Conservation (phyloP, 2,888 invertebrate species). For the Anoplius nigerrimus region DNA sequence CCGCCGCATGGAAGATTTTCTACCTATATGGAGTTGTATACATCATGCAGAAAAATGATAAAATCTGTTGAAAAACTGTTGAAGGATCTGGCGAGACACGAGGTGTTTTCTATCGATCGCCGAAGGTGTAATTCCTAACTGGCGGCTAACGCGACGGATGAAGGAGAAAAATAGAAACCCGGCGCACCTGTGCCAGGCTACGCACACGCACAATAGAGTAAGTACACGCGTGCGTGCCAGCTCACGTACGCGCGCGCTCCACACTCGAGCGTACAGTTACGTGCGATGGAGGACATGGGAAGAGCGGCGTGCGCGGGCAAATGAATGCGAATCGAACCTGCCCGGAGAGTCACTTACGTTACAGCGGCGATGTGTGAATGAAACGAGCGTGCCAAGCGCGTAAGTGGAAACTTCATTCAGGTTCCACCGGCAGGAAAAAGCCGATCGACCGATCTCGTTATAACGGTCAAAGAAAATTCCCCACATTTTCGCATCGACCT, state of each 20-base stretch:
- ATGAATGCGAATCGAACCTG: constrained; percentile 39
- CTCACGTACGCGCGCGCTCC: not conserved
- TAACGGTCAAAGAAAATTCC: too few species aligned
- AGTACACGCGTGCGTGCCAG: not conserved
- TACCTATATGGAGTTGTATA: too few species aligned
- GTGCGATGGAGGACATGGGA: constrained; percentile 19
- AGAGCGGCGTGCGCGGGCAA: constrained; percentile 17
- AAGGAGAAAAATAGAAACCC: not conserved
- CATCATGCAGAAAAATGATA: too few species aligned
- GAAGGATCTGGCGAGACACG: too few species aligned
- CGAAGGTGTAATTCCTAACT: not conserved
- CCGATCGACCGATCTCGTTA: not conserved
- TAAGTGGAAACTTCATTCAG: constrained; percentile 46
- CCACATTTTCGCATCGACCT: too few species aligned
- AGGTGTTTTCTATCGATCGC: not conserved
- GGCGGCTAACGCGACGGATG: too few species aligned
- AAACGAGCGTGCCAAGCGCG: constrained; percentile 28
- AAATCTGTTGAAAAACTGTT: too few species aligned
- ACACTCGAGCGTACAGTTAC: not conserved
- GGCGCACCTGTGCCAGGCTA: not conserved
- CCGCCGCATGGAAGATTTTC: too few species aligned
- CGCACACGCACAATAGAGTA: not conserved
- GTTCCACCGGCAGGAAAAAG: constrained; percentile 33
- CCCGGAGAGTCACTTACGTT: constrained; percentile 17
- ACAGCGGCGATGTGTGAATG: constrained; percentile 43